Percentiles rank a stretch among this genome's conserved stretches.
Conservation (phyloP, 1,140 invertebrate species). For the Phortica variegata region DNA sequence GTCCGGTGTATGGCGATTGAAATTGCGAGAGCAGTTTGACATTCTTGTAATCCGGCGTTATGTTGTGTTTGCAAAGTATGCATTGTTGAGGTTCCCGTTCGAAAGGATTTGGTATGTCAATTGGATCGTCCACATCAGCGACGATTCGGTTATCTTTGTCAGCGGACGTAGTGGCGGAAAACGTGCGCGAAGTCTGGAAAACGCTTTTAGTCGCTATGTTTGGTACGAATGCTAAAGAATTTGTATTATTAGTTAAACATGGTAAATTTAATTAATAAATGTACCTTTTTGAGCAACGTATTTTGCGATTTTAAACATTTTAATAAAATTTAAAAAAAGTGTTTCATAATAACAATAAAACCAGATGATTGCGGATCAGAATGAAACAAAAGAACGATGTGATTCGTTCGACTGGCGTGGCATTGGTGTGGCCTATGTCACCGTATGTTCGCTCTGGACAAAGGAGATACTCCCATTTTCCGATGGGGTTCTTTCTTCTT, state of each 20-base stretch:
- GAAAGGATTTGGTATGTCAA: conserved; percentile 81
- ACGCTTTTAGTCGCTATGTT: no score
- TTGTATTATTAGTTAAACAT: conserved; percentile 16
- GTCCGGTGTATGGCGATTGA: conserved; percentile 89
- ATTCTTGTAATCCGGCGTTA: conserved; percentile 91
- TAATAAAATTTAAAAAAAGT: no score
- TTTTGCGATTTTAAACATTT: conserved; percentile 29
- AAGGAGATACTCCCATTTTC: no score
- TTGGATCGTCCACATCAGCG: conserved; percentile 59
- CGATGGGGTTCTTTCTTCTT: no score
- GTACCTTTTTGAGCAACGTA: background rate
- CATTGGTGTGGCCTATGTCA: no score
- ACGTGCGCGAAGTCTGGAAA: no score
- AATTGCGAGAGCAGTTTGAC: conserved; percentile 89
- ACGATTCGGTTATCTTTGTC: background rate
- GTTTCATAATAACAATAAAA: no score
- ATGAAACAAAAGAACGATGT: no score
- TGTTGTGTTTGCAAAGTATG: conserved; percentile 83
- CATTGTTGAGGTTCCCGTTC: conserved; percentile 72
- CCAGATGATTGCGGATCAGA: no score
- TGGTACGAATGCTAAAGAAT: no score
- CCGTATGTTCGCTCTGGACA: no score
- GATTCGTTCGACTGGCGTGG: no score
- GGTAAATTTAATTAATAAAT: background rate
- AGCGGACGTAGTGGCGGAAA: background rate